Evolutionary conservation across 2,888 invertebrate genomes (phyloP).

Genomic region (Philonicus albiceps): DNA sequence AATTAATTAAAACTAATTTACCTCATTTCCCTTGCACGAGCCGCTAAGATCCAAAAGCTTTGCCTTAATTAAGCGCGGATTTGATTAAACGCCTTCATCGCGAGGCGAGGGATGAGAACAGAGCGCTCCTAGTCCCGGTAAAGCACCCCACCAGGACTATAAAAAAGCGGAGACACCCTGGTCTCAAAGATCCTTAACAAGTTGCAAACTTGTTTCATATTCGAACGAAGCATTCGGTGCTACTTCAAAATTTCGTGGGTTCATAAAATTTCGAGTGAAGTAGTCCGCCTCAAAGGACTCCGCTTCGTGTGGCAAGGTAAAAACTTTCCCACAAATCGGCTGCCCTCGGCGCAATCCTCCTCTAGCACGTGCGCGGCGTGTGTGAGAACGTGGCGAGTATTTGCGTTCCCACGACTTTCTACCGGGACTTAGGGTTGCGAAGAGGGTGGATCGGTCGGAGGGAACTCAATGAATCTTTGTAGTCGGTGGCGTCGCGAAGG

Average conservation of each 20-base stretch:
- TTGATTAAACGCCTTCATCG: not conserved
- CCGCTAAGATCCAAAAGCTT: not conserved
- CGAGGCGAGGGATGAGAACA: not conserved
- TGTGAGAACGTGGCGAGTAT: slow-evolving; percentile 61
- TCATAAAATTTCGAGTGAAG: not conserved
- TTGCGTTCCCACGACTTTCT: slow-evolving; percentile 58
- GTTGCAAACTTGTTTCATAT: slow-evolving; percentile 37
- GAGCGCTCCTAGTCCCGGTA: not conserved
- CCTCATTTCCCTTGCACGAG: not conserved
- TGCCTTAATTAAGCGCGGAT: not conserved
- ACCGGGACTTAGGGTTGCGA: not conserved
- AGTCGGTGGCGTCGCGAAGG: not conserved
- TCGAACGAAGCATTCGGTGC: not conserved
- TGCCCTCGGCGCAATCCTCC: not conserved
- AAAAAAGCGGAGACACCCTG: not conserved
- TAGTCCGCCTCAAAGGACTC: not conserved
- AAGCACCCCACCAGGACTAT: not conserved
- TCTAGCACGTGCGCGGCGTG: slow-evolving; percentile 60
- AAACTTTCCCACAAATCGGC: slow-evolving; percentile 18
- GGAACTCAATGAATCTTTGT: not conserved
- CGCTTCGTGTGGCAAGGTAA: not conserved
- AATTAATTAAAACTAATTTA: not conserved
- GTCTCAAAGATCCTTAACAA: slow-evolving; percentile 6
- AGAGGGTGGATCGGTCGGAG: not conserved
- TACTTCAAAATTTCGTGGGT: not conserved